Conservation (phyloP, 2,888 invertebrate species). For the Mythimna impura region DNA sequence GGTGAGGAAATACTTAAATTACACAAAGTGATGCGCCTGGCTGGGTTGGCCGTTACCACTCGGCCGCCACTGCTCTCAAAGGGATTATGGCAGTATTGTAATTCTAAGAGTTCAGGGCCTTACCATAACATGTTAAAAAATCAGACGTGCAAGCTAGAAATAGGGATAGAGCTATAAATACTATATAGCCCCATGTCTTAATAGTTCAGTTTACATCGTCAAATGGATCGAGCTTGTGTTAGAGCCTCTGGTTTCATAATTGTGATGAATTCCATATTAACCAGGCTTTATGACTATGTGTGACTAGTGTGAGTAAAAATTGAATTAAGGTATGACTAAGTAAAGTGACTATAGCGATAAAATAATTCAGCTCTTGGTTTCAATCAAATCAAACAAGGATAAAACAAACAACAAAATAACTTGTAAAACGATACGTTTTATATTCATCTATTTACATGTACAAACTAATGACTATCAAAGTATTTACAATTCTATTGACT, state of each 20-base stretch:
- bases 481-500: slow-evolving; percentile 88
- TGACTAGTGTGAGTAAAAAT: not conserved
- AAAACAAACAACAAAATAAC: slow-evolving; percentile 36
- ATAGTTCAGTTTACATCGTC: no score
- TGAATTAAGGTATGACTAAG: not conserved
- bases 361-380: not conserved
- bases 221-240: no score
- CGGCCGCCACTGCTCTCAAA: no score
- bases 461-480: slow-evolving; percentile 85
- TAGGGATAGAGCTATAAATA: no score
- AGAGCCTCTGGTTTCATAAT: no score
- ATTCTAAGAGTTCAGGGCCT: not conserved
- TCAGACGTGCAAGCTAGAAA: no score
- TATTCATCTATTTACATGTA: slow-evolving; percentile 70
- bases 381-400: not conserved
- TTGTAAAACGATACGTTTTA: slow-evolving; percentile 69
- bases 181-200: no score
- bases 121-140: no score
- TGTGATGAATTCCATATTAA: not conserved
- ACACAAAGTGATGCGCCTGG: no score
- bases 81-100: no score
- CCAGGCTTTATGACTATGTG: not conserved
- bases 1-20: no score
- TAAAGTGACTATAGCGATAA: not conserved
- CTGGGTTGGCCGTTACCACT: no score